phyloP scores from a whole-genome alignment of 2,888 invertebrate species.

The Nebria salina region DNA sequence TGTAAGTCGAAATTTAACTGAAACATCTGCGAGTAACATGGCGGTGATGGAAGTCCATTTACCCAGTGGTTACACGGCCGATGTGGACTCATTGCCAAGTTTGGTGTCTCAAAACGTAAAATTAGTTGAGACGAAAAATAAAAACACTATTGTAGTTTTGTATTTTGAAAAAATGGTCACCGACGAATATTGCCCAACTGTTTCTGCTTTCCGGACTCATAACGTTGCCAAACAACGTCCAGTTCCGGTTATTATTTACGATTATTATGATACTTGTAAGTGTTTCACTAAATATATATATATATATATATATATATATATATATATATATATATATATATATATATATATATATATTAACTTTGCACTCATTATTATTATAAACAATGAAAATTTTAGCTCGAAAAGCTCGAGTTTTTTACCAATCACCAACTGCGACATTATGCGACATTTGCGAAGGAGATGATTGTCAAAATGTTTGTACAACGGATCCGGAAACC shows the following conservation, averaged over 20 bases:
- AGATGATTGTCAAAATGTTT: constrained; percentile 68
- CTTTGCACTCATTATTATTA: background rate
- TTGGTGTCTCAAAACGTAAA: constrained; percentile 69
- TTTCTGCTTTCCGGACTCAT: constrained; percentile 83
- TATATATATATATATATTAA: background rate
- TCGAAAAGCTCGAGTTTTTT: constrained; percentile 84
- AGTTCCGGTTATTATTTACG: constrained; percentile 84
- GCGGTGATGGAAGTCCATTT: constrained; percentile 89
- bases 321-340: too few relatives aligned
- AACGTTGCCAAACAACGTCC: constrained; percentile 88
- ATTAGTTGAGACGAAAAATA: constrained; percentile 75
- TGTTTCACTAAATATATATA: constrained; percentile 50
- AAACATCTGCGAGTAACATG: constrained; percentile 83
- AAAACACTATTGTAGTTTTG: constrained; percentile 72
- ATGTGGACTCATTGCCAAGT: constrained; percentile 76
- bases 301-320: background rate
- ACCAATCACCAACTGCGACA: constrained; percentile 74
- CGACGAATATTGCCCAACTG: constrained; percentile 81
- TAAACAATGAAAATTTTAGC: constrained; percentile 64
- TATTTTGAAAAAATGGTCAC: constrained; percentile 76
- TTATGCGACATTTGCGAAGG: constrained; percentile 87
- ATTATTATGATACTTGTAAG: constrained; percentile 93
- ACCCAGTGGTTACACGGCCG: constrained; percentile 91
- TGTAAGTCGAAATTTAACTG: constrained; percentile 67
- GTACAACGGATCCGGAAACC: constrained; percentile 59